phyloP scores from a whole-genome alignment of 2,113 vertebrate genomes.

The Platanista minor region DNA sequence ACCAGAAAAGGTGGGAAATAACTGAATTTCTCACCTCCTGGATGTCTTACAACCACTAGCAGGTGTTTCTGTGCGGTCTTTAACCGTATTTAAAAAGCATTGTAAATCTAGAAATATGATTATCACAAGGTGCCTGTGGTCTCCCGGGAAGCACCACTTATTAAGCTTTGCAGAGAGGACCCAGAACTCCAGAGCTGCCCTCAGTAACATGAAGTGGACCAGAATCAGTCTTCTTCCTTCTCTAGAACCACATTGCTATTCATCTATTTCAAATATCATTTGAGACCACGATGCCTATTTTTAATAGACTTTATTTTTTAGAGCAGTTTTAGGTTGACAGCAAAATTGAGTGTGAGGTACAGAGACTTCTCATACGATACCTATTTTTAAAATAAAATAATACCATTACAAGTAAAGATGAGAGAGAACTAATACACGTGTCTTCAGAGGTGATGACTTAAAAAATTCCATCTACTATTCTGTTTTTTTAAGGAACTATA shows the following conservation, averaged over 20 bases:
- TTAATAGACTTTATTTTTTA: neutral
- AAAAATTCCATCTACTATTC: neutral
- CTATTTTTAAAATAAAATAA: neutral
- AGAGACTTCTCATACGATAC: neutral
- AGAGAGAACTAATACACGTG: neutral
- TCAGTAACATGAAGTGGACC: rapidly evolving
- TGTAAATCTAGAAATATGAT: rapidly evolving
- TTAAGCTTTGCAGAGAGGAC: neutral
- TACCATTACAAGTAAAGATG: neutral
- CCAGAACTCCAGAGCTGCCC: neutral
- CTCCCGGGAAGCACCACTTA: neutral
- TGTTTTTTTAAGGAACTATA: neutral
- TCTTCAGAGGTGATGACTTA: neutral
- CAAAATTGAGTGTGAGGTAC: neutral
- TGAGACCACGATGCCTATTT: neutral
- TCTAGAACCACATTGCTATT: rapidly evolving
- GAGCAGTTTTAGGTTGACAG: neutral
- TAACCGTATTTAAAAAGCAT: rapidly evolving
- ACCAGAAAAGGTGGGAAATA: neutral
- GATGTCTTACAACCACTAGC: neutral
- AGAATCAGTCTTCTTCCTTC: rapidly evolving
- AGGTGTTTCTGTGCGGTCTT: neutral
- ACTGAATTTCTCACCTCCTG: rapidly evolving
- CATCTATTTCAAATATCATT: neutral
- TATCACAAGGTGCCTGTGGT: rapidly evolving